A percentile compares a stretch with the other conserved stretches of the same genome.
Evolutionary conservation across 2,888 invertebrate genomes (phyloP).

Genomic region (Blastobasis lacticolella): DNA sequence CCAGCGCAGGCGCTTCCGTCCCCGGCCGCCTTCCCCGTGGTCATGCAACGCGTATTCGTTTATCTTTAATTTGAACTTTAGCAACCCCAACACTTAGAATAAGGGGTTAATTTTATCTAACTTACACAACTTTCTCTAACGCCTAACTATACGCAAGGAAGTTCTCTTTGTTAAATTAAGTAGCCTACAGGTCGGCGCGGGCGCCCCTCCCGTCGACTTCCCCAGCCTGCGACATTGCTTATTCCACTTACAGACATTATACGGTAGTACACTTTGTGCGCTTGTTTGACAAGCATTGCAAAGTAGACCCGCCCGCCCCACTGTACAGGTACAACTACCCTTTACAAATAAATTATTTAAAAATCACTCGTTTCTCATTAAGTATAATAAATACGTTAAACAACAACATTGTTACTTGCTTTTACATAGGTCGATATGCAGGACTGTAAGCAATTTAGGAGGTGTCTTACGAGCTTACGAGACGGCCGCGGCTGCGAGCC

Average conservation of each 20-base stretch:
- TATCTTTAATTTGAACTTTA: slow-evolving; percentile 10
- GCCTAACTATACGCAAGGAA: no score
- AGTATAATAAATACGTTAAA: slow-evolving; percentile 67
- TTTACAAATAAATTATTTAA: slow-evolving; percentile 64
- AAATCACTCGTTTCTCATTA: slow-evolving; percentile 48
- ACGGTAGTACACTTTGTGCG: slow-evolving; percentile 49
- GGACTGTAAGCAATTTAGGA: slow-evolving; percentile 13
- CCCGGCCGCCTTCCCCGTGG: no score
- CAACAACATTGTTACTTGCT: slow-evolving; percentile 39
- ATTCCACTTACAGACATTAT: slow-evolving; percentile 44
- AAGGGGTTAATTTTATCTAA: not conserved
- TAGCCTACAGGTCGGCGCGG: no score
- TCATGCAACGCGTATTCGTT: not conserved
- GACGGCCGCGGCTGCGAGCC: no score
- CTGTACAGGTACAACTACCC: slow-evolving; percentile 43
- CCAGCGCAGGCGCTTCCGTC: no score
- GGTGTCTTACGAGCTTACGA: slow-evolving; percentile 1
- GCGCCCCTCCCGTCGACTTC: slow-evolving; percentile 3
- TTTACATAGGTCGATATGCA: slow-evolving; percentile 31
- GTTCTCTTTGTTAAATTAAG: no score
- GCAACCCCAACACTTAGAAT: not conserved
- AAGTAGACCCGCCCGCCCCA: slow-evolving; percentile 5
- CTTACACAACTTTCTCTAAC: slow-evolving; percentile 8
- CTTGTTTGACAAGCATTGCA: slow-evolving; percentile 64
- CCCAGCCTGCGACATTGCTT: slow-evolving; percentile 34